These are phyloP conservation scores for Cheumatopsyche charites DNA, from an alignment of 1,140 invertebrate genomes.

Conservation along the genomic window DNA sequence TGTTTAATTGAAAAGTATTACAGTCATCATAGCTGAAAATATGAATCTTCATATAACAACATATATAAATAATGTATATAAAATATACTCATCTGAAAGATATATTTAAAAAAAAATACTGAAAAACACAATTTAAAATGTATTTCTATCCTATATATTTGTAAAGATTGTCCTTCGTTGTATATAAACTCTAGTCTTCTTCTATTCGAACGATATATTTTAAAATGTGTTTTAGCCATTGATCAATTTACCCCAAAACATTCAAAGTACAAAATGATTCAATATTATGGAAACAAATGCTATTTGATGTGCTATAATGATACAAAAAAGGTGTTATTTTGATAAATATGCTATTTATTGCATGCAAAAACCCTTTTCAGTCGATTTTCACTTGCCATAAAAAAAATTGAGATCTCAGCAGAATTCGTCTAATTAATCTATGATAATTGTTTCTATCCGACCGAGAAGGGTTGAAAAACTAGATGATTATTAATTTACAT, in stretches of 20 bases:
- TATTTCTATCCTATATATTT: too few relatives aligned
- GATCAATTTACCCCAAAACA: neutral
- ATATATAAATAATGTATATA: conserved; percentile 8
- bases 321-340: conserved; percentile 23
- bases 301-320: conserved; percentile 17
- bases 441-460: neutral
- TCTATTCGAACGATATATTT: neutral
- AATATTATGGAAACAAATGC: neutral
- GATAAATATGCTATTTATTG: conserved; percentile 29
- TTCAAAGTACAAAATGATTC: too few relatives aligned
- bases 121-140: too few relatives aligned
- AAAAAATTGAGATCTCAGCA: neutral
- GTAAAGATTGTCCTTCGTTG: neutral
- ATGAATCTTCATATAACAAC: neutral
- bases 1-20: neutral
- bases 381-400: neutral
- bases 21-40: neutral
- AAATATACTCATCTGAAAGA: neutral
- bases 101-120: too few relatives aligned
- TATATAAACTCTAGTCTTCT: too few relatives aligned
- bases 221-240: conserved; percentile 5
- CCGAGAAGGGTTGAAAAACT: conserved; percentile 19
- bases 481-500: conserved; percentile 11
- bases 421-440: neutral
- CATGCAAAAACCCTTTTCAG: conserved; percentile 33